Evolutionary conservation across 2,113 vertebrate genomes (phyloP), one percentile per base, ranked within the genome.

Genomic region (Trogon surrucura): DNA sequence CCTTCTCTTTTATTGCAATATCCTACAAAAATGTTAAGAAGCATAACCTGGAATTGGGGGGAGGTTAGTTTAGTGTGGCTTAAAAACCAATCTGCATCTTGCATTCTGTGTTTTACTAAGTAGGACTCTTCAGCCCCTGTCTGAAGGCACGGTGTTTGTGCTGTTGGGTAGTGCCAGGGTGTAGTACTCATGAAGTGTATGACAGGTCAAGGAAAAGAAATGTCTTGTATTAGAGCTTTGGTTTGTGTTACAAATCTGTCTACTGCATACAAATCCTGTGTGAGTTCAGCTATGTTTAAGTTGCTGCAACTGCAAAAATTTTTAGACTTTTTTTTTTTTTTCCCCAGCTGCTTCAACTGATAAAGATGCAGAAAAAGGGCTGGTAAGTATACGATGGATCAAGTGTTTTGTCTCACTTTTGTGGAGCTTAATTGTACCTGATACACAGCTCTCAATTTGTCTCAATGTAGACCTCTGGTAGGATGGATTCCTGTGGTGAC

Each of bases 311-410:
- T 93, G 3, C 14, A 44, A 0, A 27, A 58, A 71, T 23, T 53
- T 85, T 94, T 45, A 87, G n/a, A 32, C 2, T 1, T 21, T 29
- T 81, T 5, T 41, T 57, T 67, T 96, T 18, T 85, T 96, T 94
- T 36, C 36, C 95, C 11, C 83, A 95, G 96, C 34, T 69, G 29
- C 47, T 67, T 70, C 51, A 66, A 4, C 22, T 65, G n/a, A 34
- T 23, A 80, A 72, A 78, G 85, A 61, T 85, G 36, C 9, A 47
- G 88, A 92, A 54, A 73, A 38, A 66, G 23, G 47, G 38, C 78
- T 91, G 93, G 96, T 97, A 56, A 96, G 96, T 95, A 62, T 71
- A 11, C 45, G 13, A 56, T 78, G 32, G 16, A 57, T 62, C 16
- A 60, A 64, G 22, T 13, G 5, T 57, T 91, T 82, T 0, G 50